Conservation (phyloP, 2,113 vertebrate species). For the Lota lota region DNA sequence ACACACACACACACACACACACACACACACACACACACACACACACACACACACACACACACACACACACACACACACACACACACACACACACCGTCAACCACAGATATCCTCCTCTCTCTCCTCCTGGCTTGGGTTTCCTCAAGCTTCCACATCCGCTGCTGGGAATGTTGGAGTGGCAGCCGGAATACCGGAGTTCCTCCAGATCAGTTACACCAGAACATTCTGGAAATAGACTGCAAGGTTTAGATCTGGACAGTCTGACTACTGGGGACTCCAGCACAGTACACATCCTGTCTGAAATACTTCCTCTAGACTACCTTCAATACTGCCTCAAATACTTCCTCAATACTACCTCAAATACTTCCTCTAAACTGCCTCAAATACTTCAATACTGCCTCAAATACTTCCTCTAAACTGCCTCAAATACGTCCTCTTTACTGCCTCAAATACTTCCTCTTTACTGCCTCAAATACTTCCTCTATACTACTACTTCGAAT, state of each 20-base stretch:
- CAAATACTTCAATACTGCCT: too few species aligned
- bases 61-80: background rate
- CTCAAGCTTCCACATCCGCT: constrained; percentile 8
- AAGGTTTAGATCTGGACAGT: too few species aligned
- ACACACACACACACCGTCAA: background rate
- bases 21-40: background rate
- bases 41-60: background rate
- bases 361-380: too few species aligned
- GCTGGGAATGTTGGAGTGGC: constrained; percentile 6
- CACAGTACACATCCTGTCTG: too few species aligned
- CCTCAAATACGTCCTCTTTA: too few species aligned
- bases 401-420: background rate
- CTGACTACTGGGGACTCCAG: too few species aligned
- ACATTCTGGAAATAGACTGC: constrained; percentile 7
- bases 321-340: too few species aligned
- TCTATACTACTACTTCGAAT: too few species aligned
- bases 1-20: background rate
- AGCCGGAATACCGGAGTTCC: background rate
- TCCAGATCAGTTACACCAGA: background rate
- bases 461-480: too few species aligned
- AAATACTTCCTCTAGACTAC: too few species aligned
- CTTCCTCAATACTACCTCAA: too few species aligned
- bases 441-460: too few species aligned
- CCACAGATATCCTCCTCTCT: background rate
- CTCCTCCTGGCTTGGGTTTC: background rate